These are phyloP conservation scores for Benthosema pterotum DNA, from an alignment of 2,797 vertebrate genomes.

Conservation along the genomic window DNA sequence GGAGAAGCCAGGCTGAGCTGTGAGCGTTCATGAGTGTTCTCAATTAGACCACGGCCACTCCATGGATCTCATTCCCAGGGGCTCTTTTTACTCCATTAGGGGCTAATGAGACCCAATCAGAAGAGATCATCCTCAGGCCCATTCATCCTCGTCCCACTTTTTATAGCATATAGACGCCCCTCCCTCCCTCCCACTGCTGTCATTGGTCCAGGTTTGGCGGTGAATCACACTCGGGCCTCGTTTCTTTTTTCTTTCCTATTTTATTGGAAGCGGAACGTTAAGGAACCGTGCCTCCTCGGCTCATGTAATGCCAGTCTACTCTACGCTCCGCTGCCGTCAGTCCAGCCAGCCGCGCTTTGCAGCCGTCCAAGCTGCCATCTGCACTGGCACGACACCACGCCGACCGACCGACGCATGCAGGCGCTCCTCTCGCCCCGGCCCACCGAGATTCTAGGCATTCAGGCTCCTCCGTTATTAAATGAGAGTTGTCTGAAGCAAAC, in stretches of 20 bases:
- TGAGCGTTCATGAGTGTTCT: conserved; percentile 55
- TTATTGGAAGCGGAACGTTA: conserved; percentile 45
- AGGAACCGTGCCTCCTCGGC: conserved; percentile 37
- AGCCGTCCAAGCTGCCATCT: conserved; percentile 16
- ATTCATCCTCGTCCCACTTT: conserved; percentile 42
- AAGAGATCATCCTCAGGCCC: conserved; percentile 44
- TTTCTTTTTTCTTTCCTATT: too few relatives aligned
- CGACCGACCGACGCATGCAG: too few relatives aligned
- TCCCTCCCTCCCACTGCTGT: too few relatives aligned
- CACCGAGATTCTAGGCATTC: conserved; percentile 31
- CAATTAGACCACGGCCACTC: conserved; percentile 52
- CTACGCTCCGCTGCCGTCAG: conserved; percentile 20
- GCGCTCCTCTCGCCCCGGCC: too few relatives aligned
- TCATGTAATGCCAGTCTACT: conserved; percentile 14
- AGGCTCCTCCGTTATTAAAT: conserved; percentile 63
- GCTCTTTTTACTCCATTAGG: conserved; percentile 55
- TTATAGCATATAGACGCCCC: conserved; percentile 27
- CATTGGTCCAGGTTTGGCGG: conserved; percentile 48
- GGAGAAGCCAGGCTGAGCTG: too few relatives aligned
- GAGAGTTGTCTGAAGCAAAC: conserved; percentile 57
- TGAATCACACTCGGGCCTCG: conserved; percentile 15
- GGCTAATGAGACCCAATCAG: conserved; percentile 60
- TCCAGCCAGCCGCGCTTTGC: conserved; percentile 22
- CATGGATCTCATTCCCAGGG: conserved; percentile 44
- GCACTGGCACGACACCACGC: conserved; percentile 33